Percentiles rank a stretch among this genome's conserved stretches.
phyloP scores from a whole-genome alignment of 2,888 invertebrate species.

The Gryllus longicercus region DNA sequence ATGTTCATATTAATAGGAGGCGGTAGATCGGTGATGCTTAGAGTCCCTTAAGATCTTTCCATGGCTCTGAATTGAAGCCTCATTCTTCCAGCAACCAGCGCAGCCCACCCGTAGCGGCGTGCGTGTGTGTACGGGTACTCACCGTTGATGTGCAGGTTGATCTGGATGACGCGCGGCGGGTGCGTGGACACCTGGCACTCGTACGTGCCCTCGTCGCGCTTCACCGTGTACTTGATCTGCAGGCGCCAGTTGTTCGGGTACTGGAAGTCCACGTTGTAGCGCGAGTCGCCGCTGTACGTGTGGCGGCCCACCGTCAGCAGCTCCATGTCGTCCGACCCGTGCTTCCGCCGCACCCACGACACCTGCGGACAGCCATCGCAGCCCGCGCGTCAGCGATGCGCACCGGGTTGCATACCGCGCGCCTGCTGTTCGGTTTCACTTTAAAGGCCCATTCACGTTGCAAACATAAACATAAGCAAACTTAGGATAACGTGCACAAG shows the following conservation, averaged over 20 bases:
- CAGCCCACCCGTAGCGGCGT: background rate
- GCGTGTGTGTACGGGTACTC: conserved; percentile 36
- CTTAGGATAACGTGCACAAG: no score
- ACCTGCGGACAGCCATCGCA: conserved; percentile 52
- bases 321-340: conserved; percentile 61
- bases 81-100: background rate
- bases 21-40: no score
- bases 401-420: no score
- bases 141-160: conserved; percentile 53
- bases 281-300: conserved; percentile 57
- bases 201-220: conserved; percentile 54
- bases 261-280: conserved; percentile 51
- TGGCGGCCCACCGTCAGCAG: conserved; percentile 64
- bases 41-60: background rate
- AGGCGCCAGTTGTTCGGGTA: conserved; percentile 58
- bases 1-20: no score
- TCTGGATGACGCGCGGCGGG: conserved; percentile 54
- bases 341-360: conserved; percentile 64
- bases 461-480: no score
- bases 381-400: no score
- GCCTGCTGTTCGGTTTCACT: no score
- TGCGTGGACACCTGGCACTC: conserved; percentile 56
- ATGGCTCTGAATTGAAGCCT: background rate
- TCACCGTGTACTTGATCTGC: conserved; percentile 52
- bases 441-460: no score